These are phyloP conservation scores for Bedellia somnulentella DNA, from an alignment of 2,888 invertebrate genomes.

Conservation along the genomic window DNA sequence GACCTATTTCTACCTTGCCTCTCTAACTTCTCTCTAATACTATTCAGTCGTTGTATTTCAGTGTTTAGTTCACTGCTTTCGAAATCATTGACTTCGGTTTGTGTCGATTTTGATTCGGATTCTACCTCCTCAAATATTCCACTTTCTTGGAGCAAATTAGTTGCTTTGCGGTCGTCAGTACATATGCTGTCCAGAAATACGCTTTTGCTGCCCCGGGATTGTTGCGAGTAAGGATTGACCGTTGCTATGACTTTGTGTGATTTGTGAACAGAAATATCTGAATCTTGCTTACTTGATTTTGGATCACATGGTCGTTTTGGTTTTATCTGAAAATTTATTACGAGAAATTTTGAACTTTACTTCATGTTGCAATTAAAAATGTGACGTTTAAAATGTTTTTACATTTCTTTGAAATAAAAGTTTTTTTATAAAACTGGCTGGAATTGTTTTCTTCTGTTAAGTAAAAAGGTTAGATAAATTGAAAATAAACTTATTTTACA, in stretches of 20 bases:
- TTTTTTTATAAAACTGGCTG: too few relatives aligned
- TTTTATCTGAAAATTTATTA: constrained; percentile 34
- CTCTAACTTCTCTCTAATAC: constrained; percentile 65
- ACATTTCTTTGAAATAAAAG: too few relatives aligned
- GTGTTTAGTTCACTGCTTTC: constrained; percentile 59
- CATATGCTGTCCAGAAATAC: constrained; percentile 49
- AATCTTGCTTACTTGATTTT: constrained; percentile 31
- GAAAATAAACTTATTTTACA: too few relatives aligned
- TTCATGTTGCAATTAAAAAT: too few relatives aligned
- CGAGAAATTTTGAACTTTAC: too few relatives aligned
- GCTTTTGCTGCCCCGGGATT: constrained; percentile 47
- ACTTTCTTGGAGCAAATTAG: constrained; percentile 68
- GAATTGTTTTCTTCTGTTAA: too few relatives aligned
- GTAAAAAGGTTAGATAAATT: too few relatives aligned
- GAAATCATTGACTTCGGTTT: constrained; percentile 61
- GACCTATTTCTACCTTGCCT: constrained; percentile 57
- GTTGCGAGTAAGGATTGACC: constrained; percentile 62
- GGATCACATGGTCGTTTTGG: constrained; percentile 44
- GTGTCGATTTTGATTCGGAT: constrained; percentile 47
- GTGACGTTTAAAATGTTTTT: too few relatives aligned
- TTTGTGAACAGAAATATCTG: constrained; percentile 39
- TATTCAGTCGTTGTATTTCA: constrained; percentile 66
- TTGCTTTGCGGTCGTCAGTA: constrained; percentile 52
- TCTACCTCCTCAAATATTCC: constrained; percentile 71
- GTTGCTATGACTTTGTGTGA: constrained; percentile 64